These are phyloP conservation scores for Rutpela maculata DNA, from an alignment of 2,888 invertebrate genomes.

Conservation along the genomic window DNA sequence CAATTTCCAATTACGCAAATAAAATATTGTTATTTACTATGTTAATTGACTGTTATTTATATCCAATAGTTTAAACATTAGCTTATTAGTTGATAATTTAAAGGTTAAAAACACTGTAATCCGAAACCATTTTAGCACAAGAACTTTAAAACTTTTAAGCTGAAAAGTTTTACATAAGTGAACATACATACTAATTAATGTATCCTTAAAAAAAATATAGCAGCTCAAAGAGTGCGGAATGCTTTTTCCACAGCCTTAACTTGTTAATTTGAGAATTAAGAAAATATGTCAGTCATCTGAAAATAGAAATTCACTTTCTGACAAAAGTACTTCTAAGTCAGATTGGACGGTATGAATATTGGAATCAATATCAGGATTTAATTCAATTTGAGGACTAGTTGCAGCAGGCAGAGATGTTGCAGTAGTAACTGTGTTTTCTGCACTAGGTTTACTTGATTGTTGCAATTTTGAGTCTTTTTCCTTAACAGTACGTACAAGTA, in stretches of 20 bases:
- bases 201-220: constrained; percentile 50
- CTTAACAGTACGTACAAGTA: constrained; percentile 72
- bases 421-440: constrained; percentile 19
- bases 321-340: constrained; percentile 78
- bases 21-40: not conserved
- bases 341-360: constrained; percentile 79
- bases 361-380: constrained; percentile 73
- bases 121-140: not conserved
- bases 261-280: constrained; percentile 40
- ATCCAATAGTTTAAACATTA: not conserved
- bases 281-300: constrained; percentile 68
- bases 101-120: not conserved
- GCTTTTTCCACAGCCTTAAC: constrained; percentile 64
- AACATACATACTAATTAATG: not conserved
- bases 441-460: constrained; percentile 12
- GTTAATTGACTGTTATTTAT: not conserved
- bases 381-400: constrained; percentile 60
- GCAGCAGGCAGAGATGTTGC: constrained; percentile 41
- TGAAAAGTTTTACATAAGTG: constrained; percentile 17
- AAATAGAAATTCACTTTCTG: constrained; percentile 77
- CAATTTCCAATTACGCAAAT: no score
- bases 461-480: constrained; percentile 34
- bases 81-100: not conserved
- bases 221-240: constrained; percentile 65
- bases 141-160: not conserved